Conservation (phyloP, 2,888 invertebrate species). For the Branchellion lobata region DNA sequence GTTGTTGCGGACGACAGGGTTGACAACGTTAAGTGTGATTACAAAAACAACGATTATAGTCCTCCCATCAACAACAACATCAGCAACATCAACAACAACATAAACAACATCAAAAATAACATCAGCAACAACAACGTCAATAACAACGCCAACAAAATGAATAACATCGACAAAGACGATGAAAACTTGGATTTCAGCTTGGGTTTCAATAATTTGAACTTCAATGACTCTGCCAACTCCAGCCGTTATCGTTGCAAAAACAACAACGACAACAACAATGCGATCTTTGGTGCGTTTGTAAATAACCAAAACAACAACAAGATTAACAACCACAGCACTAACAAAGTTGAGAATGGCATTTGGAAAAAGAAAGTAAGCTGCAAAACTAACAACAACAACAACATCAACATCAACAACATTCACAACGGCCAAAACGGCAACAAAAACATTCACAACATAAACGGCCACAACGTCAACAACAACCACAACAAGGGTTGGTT, state of each 20-base stretch:
- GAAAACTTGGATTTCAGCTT: neutral
- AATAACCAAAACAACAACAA: too few relatives aligned
- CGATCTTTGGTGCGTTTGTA: too few relatives aligned
- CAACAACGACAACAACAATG: too few relatives aligned
- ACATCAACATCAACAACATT: neutral
- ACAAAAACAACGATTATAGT: neutral
- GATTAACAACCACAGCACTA: neutral
- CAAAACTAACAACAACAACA: too few relatives aligned
- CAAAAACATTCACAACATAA: neutral
- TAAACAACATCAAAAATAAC: neutral
- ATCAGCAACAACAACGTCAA: neutral
- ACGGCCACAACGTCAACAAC: neutral
- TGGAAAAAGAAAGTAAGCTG: too few relatives aligned
- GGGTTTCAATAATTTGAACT: constrained; percentile 11
- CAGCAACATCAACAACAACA: neutral
- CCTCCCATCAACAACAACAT: too few relatives aligned
- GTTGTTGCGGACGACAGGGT: too few relatives aligned
- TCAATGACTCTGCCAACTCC: neutral
- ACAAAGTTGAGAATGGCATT: neutral
- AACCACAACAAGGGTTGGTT: neutral
- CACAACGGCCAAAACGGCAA: neutral
- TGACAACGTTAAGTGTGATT: neutral
- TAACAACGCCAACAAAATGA: constrained; percentile 12
- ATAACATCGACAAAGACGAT: neutral
- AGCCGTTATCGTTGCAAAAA: neutral